phyloP scores from a whole-genome alignment of 2,888 invertebrate species.

The Sthenelais limicola region DNA sequence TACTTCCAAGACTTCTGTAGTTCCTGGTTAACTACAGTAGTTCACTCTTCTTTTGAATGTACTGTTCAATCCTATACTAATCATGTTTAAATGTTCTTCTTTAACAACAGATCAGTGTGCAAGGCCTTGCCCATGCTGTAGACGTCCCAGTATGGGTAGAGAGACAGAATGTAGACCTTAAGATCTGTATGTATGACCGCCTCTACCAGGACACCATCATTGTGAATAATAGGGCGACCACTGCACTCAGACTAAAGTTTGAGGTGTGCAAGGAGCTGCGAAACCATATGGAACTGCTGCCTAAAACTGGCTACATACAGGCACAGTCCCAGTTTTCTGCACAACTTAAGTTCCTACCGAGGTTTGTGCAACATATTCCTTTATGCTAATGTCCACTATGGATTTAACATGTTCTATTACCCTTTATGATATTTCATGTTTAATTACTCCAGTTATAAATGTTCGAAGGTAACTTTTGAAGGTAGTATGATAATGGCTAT shows the following conservation, averaged over 20 bases:
- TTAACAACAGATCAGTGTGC: constrained; percentile 58
- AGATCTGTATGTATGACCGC: constrained; percentile 71
- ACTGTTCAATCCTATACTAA: too few relatives aligned
- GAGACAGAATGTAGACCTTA: constrained; percentile 68
- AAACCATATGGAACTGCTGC: constrained; percentile 71
- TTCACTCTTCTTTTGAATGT: too few relatives aligned
- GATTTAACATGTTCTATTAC: too few relatives aligned
- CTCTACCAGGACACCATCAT: constrained; percentile 72
- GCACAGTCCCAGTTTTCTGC: constrained; percentile 71
- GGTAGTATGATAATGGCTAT: too few relatives aligned
- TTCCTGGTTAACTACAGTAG: too few relatives aligned
- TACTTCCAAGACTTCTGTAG: too few relatives aligned
- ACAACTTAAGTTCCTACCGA: constrained; percentile 72
- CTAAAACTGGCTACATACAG: constrained; percentile 72
- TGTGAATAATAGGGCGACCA: constrained; percentile 70
- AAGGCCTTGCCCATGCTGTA: constrained; percentile 65
- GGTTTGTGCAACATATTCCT: constrained; percentile 51
- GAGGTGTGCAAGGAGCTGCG: constrained; percentile 69
- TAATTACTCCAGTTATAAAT: too few relatives aligned
- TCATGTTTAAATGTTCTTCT: not conserved
- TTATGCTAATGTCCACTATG: too few relatives aligned
- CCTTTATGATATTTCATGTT: too few relatives aligned
- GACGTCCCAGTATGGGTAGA: constrained; percentile 72
- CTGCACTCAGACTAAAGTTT: constrained; percentile 69
- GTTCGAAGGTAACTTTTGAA: too few relatives aligned